Evolutionary conservation across 1,140 invertebrate genomes (phyloP), one percentile per base, ranked within the genome.

Genomic region (Teleogryllus occipitalis): DNA sequence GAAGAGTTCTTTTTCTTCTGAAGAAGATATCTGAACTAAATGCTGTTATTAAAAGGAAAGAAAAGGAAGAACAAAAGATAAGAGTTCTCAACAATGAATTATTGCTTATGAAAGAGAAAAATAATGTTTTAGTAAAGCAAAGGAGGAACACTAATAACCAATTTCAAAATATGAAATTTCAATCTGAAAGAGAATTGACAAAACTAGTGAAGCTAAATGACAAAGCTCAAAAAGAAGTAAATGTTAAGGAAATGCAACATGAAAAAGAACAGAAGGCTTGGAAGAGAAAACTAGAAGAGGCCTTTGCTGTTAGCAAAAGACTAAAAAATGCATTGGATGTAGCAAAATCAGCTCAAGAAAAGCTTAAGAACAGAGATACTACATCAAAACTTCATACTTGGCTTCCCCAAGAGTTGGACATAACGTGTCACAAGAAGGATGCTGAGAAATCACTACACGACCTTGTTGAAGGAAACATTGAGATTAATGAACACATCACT

Each of bases 111-210:
- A 97, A 97, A 84, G 90, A 90, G 82, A 91, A 90, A 6, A 92
- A 94, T 85, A 94, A 97, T 0, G 93, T 93, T 84, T 87, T 97
- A 76, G 92, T 97, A 81, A 91, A 91, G 54, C 91, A 94, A 83
- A 97, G 97, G 93, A 92, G 93, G 15, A 89, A 90, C 79, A 96
- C 97, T 83, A 90, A 91, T 21, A 94, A 96, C 75, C 91, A 90
- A 81, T 97, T 96, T 86, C 89, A 91, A 21, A 90, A 91, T 77
- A 97, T 92, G 92, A 95, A 94, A 84, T 84, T 90, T 74, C 87
- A 92, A 82, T 93, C 94, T 81, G 94, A 97, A 81, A 92, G 92
- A 78, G 94, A 97, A 83, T 84, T 97, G 22, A 88, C 90, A 10
- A 92, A 93, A 82, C 86, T 97, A 2, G 92, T 92, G 82, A 90